Base-by-base conservation (phyloP, 2,888 invertebrate genomes). In the Carabus problematicus region DNA sequence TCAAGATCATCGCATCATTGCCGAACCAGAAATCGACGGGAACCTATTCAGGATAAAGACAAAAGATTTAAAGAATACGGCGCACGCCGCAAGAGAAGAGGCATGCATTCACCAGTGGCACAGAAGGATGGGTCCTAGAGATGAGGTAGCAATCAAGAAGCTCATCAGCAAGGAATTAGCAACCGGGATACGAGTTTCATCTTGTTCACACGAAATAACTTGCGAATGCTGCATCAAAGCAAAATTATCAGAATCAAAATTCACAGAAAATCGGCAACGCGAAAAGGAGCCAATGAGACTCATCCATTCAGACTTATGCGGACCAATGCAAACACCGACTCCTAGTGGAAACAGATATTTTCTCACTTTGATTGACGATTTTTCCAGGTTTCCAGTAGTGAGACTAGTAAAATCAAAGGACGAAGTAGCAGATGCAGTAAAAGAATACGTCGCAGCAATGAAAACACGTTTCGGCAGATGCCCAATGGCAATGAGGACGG, bases 291-390 rank as follows among this genome's bases (percentile, higher is more conserved):
- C 49, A 12, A 49, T 49, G 49, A 9, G 49, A 12, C 49, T 49
- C 12, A 14, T 49, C 11, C 49, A 49, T 14, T 49, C 49, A 9
- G 49, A 49, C 12, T 14, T 49, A 18, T 49, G 49, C 12, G 49
- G n/a, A n/a, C n/a, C n/a, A n/a, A n/a, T n/a, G n/a, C n/a, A n/a
- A n/a, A n/a, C n/a, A n/a, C n/a, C n/a, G n/a, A n/a, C n/a, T n/a
- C n/a, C n/a, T n/a, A n/a, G n/a, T n/a, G n/a, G n/a, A n/a, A n/a
- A n/a, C n/a, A 6, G 59, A 42, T 0, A 0, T 75, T 74, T 66
- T 74, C 14, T 49, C 14, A 49, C 49, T 16, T 8, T 49, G 14
- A 49, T 49, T 49, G n/a, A 49, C 49, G 49, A 6, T 18, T 49
- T 2, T 14, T 49, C 49, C 3, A 14, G 49, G 18, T 49, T 49